phyloP scores from a whole-genome alignment of 2,888 invertebrate genomes.

The Drosophila differens region DNA sequence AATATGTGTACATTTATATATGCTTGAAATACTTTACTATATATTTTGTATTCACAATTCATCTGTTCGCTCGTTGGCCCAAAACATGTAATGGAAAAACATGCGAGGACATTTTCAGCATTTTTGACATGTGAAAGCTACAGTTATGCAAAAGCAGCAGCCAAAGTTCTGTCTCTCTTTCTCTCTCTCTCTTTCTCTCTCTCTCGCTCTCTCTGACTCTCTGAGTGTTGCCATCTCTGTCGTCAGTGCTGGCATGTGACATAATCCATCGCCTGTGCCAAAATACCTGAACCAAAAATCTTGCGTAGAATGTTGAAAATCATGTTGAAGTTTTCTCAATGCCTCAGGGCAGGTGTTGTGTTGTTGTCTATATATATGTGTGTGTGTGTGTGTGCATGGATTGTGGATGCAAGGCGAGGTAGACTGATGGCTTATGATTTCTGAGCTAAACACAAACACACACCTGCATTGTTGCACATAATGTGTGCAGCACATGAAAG shows the following conservation, averaged over 20 bases:
- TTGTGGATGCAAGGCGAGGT: slow-evolving; percentile 9
- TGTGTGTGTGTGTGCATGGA: slow-evolving; percentile 9
- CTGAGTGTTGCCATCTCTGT: slow-evolving; percentile 45
- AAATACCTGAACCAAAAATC: slow-evolving; percentile 69
- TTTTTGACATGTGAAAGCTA: slow-evolving; percentile 47
- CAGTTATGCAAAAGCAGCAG: slow-evolving; percentile 33
- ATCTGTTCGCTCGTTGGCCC: slow-evolving; percentile 45
- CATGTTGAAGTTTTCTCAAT: slow-evolving; percentile 69
- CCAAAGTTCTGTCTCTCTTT: slow-evolving; percentile 8
- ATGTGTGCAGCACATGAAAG: slow-evolving; percentile 64
- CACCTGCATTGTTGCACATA: slow-evolving; percentile 55
- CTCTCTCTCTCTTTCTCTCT: slow-evolving; percentile 3
- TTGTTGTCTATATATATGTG: slow-evolving; percentile 12
- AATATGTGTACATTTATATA: slow-evolving; percentile 25
- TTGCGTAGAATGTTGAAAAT: slow-evolving; percentile 72
- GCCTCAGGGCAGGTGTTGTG: slow-evolving; percentile 47
- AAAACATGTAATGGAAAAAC: slow-evolving; percentile 51
- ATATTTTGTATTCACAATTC: slow-evolving; percentile 11
- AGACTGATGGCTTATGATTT: slow-evolving; percentile 63
- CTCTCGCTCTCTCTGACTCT: slow-evolving; percentile 3
- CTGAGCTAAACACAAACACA: slow-evolving; percentile 26
- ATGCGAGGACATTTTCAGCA: slow-evolving; percentile 43
- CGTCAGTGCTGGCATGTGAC: slow-evolving; percentile 65
- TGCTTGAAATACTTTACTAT: slow-evolving; percentile 11
- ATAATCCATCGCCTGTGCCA: slow-evolving; percentile 69